Evolutionary conservation across 2,797 vertebrate species (phyloP).

Genomic region (Gephyroberyx darwinii): DNA sequence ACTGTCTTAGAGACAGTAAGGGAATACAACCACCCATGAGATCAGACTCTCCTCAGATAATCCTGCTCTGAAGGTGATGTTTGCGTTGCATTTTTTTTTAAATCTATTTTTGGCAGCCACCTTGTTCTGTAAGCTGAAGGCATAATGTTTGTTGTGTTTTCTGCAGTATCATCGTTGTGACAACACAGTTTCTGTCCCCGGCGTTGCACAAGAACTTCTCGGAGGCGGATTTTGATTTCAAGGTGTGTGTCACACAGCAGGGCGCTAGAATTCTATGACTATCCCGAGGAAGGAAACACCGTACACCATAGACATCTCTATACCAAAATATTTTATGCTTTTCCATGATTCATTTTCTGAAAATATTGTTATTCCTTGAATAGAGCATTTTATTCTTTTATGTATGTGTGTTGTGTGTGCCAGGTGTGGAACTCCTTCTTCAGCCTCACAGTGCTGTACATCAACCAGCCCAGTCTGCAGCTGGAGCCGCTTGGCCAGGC

Average conservation of each 20-base stretch:
- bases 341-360: background rate
- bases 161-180: constrained; percentile 96
- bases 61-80: constrained; percentile 65
- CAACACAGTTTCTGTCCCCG: constrained; percentile 95
- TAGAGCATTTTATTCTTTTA: background rate
- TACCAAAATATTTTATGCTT: background rate
- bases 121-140: constrained; percentile 60
- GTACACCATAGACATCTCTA: background rate
- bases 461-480: constrained; percentile 98
- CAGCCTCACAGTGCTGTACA: constrained; percentile 96
- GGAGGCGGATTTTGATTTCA: constrained; percentile 97
- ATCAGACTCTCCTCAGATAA: constrained; percentile 61
- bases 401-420: constrained; percentile 32
- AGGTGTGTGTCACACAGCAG: constrained; percentile 81
- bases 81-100: constrained; percentile 49
- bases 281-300: background rate
- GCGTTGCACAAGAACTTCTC: constrained; percentile 99
- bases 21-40: constrained; percentile 62
- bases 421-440: constrained; percentile 99
- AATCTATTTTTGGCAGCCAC: constrained; percentile 65
- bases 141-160: constrained; percentile 65
- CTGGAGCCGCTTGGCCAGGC: constrained; percentile 89
- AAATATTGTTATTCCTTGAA: background rate
- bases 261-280: background rate
- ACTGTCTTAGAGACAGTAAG: constrained; percentile 45